These are phyloP conservation scores for Eristalis arbustorum DNA, from an alignment of 2,888 invertebrate genomes.

Conservation along the genomic window DNA sequence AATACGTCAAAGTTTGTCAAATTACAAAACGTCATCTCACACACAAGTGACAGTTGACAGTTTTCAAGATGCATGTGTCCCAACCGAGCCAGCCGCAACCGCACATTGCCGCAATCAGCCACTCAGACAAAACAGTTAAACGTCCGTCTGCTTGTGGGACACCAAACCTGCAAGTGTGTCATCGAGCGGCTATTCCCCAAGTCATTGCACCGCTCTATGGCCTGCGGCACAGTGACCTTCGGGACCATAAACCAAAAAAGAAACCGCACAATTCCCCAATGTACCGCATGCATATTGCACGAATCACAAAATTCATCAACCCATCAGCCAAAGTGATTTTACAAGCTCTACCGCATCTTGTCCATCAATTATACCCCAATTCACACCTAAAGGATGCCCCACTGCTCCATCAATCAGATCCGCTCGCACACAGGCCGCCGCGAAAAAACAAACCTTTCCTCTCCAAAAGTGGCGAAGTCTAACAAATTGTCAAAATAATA, in stretches of 20 bases:
- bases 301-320: neutral
- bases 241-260: too few relatives aligned
- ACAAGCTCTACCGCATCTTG: constrained; percentile 13
- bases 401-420: constrained; percentile 31
- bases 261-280: constrained; percentile 1
- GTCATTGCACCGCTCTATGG: neutral
- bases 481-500: constrained; percentile 44
- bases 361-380: constrained; percentile 46
- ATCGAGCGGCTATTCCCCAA: neutral
- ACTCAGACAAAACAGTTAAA: neutral
- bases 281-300: neutral
- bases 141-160: neutral
- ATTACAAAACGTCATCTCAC: neutral
- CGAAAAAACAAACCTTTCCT: neutral
- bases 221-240: neutral
- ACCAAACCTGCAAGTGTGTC: neutral
- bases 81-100: neutral
- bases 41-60: neutral
- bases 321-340: neutral
- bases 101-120: neutral
- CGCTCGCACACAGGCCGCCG: neutral
- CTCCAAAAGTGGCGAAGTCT: constrained; percentile 31
- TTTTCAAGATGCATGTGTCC: neutral
- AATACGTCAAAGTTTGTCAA: neutral
- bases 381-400: constrained; percentile 43